These are phyloP conservation scores for Phrynosoma platyrhinos DNA, from an alignment of 2,113 vertebrate genomes.

Conservation along the genomic window DNA sequence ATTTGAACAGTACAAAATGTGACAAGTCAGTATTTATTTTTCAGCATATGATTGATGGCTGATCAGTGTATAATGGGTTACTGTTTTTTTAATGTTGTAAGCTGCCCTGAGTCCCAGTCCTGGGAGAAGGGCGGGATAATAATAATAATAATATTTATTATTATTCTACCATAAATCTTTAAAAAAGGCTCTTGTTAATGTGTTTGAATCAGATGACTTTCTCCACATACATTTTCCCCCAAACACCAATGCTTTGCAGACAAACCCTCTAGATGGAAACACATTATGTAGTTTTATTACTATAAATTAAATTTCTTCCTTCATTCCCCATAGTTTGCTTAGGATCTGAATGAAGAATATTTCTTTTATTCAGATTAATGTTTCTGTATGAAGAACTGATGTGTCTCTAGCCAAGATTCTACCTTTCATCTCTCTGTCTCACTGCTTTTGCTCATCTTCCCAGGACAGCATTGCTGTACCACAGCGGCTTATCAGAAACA, in stretches of 20 bases:
- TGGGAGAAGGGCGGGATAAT: too few species aligned
- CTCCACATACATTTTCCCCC: conserved; percentile 37
- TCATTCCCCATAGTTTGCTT: not conserved
- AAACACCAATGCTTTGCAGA: conserved; percentile 12
- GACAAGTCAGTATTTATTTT: not conserved
- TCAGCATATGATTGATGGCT: conserved; percentile 43
- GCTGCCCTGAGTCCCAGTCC: too few species aligned
- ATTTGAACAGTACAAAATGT: not conserved
- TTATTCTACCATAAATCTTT: conserved; percentile 34
- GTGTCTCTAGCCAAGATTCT: not conserved
- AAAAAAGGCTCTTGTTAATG: conserved; percentile 15
- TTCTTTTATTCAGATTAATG: not conserved
- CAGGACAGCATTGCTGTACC: too few species aligned
- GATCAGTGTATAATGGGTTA: conserved; percentile 36
- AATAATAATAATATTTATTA: too few species aligned
- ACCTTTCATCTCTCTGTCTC: not conserved
- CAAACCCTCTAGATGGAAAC: not conserved
- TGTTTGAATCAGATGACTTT: conserved; percentile 18
- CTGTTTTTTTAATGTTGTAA: too few species aligned
- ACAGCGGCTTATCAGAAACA: not conserved
- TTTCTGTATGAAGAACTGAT: not conserved
- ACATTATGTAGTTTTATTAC: not conserved
- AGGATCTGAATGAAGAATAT: not conserved
- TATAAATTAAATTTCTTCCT: not conserved
- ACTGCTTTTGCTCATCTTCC: not conserved